phyloP scores from a whole-genome alignment of 1,140 invertebrate genomes.

The Drosophila watanabei region DNA sequence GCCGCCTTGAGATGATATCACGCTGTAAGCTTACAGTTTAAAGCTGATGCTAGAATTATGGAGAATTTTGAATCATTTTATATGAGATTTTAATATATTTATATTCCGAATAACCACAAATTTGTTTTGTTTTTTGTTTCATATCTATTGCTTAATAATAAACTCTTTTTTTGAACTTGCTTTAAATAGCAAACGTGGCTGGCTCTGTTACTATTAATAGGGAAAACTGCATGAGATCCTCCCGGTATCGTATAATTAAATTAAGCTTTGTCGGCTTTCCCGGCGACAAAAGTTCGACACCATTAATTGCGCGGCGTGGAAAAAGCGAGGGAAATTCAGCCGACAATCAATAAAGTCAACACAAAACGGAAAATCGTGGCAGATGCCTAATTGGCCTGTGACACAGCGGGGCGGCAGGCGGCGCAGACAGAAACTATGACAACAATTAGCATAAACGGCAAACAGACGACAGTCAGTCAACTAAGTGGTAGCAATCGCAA shows the following conservation, averaged over 20 bases:
- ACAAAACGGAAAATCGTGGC: conserved; percentile 13
- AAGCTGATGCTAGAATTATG: neutral
- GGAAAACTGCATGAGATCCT: conserved; percentile 4
- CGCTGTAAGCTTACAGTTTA: neutral
- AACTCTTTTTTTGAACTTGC: neutral
- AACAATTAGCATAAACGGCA: conserved; percentile 45
- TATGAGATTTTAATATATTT: neutral
- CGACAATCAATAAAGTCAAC: conserved; percentile 49
- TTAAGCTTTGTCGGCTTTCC: conserved; percentile 24
- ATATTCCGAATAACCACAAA: neutral
- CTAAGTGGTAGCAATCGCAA: conserved; percentile 17
- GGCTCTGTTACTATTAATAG: conserved; percentile 5
- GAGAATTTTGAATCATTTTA: neutral
- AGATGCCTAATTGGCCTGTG: conserved; percentile 42
- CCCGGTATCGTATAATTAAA: conserved; percentile 30
- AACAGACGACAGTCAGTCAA: conserved; percentile 5
- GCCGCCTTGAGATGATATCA: neutral
- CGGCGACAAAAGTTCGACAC: conserved; percentile 6
- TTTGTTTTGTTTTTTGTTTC: neutral
- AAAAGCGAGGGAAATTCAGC: conserved; percentile 18
- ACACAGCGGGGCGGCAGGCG: neutral
- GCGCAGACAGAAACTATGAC: conserved; percentile 31
- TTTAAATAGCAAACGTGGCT: neutral
- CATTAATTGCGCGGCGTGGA: conserved; percentile 28
- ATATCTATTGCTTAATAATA: too few species aligned